phyloP scores from a whole-genome alignment of 2,113 vertebrate species.

The Pampusana beccarii region DNA sequence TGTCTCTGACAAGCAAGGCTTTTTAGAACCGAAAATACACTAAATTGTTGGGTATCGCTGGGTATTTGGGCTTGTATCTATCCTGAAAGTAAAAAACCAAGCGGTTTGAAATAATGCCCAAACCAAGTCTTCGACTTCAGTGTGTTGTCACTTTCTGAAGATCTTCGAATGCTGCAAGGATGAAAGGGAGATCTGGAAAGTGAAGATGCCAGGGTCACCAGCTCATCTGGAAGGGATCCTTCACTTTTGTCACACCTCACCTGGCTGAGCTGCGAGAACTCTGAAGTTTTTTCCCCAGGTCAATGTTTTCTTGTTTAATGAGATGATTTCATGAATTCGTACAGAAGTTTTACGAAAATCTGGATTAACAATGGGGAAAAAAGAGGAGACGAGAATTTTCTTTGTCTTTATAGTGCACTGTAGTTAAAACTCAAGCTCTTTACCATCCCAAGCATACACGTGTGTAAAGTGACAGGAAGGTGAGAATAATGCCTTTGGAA shows the following conservation, averaged over 20 bases:
- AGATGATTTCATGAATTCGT: neutral
- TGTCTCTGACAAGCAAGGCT: neutral
- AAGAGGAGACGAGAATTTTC: neutral
- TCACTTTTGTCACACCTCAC: neutral
- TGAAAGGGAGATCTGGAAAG: neutral
- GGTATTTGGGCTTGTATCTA: neutral
- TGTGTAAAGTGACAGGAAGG: neutral
- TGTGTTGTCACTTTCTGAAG: neutral
- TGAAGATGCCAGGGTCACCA: neutral
- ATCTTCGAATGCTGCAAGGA: neutral
- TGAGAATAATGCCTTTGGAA: neutral
- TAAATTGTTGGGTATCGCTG: neutral
- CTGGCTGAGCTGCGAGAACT: neutral
- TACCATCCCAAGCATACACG: neutral
- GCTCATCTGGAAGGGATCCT: neutral
- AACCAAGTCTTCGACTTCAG: neutral
- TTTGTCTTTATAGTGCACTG: neutral
- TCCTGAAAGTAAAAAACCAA: neutral
- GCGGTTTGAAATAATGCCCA: neutral
- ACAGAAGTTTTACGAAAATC: neutral
- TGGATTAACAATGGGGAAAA: neutral
- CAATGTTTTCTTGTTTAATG: neutral
- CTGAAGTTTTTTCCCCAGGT: neutral
- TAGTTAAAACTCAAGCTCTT: neutral
- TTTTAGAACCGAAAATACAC: neutral